Percentiles rank a stretch among this genome's conserved stretches.
These are phyloP conservation scores for Coelinius sp. DNA, from an alignment of 2,888 invertebrate genomes.

Conservation along the genomic window DNA sequence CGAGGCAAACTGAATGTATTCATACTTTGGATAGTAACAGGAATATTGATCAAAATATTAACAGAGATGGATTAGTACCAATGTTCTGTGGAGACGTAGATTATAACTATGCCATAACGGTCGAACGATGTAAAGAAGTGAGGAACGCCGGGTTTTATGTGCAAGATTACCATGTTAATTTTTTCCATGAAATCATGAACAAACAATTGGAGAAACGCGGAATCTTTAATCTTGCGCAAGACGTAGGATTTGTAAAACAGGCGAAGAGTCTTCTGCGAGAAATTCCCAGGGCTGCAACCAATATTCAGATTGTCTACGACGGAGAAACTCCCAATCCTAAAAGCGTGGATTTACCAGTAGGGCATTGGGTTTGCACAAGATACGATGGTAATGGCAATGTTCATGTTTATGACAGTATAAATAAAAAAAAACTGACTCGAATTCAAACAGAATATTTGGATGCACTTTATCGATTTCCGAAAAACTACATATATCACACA, in stretches of 20 bases:
- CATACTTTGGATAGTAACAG: background rate
- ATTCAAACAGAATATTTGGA: too few species aligned
- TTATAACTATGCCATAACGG: background rate
- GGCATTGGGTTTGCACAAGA: background rate
- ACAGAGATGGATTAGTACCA: background rate
- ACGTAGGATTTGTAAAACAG: background rate
- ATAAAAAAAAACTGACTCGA: too few species aligned
- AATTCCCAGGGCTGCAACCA: background rate
- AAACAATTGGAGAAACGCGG: background rate
- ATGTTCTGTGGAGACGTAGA: background rate
- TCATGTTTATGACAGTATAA: too few species aligned
- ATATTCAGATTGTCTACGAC: background rate
- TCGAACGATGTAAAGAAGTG: background rate
- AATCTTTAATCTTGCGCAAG: background rate
- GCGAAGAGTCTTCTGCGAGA: background rate
- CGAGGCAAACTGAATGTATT: too few species aligned
- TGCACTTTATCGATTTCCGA: too few species aligned
- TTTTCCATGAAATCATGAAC: background rate
- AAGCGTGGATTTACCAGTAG: background rate
- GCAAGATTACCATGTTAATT: background rate
- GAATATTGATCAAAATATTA: too few species aligned
- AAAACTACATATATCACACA: too few species aligned
- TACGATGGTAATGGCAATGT: background rate
- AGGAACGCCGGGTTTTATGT: background rate
- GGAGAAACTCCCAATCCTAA: background rate